Conservation (phyloP, 2,113 vertebrate species). For the Gorsachius goisagi region DNA sequence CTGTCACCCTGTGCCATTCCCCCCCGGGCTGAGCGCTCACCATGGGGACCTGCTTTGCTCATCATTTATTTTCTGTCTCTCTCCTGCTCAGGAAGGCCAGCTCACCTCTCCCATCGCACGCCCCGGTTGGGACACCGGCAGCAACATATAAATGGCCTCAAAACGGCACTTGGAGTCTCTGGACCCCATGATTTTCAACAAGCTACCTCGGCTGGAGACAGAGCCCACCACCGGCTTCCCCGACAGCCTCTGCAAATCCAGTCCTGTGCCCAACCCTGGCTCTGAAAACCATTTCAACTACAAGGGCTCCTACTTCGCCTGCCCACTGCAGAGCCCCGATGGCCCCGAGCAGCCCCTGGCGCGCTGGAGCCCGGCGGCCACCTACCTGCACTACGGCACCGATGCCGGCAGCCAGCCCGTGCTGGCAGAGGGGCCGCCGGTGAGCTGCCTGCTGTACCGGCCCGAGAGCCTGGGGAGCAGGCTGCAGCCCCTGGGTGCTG, state of each 20-base stretch:
- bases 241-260: slow-evolving; percentile 52
- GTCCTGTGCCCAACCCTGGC: slow-evolving; percentile 35
- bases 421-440: slow-evolving; percentile 39
- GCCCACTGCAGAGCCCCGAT: slow-evolving; percentile 67
- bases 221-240: background rate
- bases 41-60: background rate
- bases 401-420: slow-evolving; percentile 46
- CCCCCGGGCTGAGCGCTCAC: background rate
- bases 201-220: slow-evolving; percentile 77
- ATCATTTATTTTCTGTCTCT: background rate
- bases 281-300: slow-evolving; percentile 71
- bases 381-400: slow-evolving; percentile 38
- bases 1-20: background rate
- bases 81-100: background rate
- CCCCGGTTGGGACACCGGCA: fast-evolving
- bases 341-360: slow-evolving; percentile 26
- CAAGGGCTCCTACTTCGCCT: slow-evolving; percentile 81
- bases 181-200: slow-evolving; percentile 71
- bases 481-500: background rate
- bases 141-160: slow-evolving; percentile 71
- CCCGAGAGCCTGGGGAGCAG: background rate
- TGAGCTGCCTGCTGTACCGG: slow-evolving; percentile 66
- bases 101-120: fast-evolving
- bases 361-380: slow-evolving; percentile 66
- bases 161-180: slow-evolving; percentile 68